Base-by-base conservation (phyloP, 2,113 vertebrate genomes). In the Nycticorax nycticorax region DNA sequence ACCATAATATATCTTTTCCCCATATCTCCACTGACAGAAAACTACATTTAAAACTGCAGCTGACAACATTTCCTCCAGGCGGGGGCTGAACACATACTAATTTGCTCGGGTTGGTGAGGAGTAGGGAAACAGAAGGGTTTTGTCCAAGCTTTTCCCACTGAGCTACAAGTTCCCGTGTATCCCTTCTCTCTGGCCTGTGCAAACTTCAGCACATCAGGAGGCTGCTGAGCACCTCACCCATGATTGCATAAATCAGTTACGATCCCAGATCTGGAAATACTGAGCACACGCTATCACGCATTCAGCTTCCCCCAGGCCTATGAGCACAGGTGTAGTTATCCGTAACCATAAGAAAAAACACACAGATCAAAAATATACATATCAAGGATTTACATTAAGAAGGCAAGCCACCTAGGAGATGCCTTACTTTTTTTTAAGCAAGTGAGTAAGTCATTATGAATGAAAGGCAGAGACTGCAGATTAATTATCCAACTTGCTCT, bases 401-500 rank as follows among this genome's bases (percentile, higher is more conserved):
- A 20, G 24, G 28, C 45, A 77, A 90, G n/a, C 20, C 84, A 69
- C 84, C 71, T 47, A 81, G 52, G 66, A 92, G 78, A 83, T 33
- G 32, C n/a, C 63, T 28, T 69, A 67, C 41, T 28, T 63, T 86
- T 93, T 72, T 81, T 62, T 39, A 71, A 90, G 52, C 10, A 50
- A 93, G 66, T 3, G 3, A 87, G 32, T 63, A 94, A 93, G 50
- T 79, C 76, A 91, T 91, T 84, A 84, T 39, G 86, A 96, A 93
- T 77, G 92, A 97, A 92, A 96, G 86, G 93, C 78, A 73, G 84
- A 88, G 86, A 43, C 56, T 92, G 75, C 57, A 82, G 95, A 96
- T 97, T 96, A 96, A 97, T 95, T 95, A 95, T 37, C 90, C 81
- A 68, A 33, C 75, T 71, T 20, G 41, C 78, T 96, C 87, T 53